Evolutionary conservation across 1,140 invertebrate genomes (phyloP).

Genomic region (Acromyrmex heyeri): DNA sequence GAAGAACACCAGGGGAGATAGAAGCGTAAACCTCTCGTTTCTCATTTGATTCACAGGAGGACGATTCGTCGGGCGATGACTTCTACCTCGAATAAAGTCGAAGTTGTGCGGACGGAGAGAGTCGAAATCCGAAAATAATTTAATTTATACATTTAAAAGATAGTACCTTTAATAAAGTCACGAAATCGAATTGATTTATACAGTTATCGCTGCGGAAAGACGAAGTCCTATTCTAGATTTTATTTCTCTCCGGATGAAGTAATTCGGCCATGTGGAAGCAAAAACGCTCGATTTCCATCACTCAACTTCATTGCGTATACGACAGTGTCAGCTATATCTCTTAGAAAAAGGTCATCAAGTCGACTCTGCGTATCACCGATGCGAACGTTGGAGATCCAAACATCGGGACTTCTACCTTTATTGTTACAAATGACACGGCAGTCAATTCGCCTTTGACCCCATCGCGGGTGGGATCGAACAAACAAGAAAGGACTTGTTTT

Average conservation of each 20-base stretch:
- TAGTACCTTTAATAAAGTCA: neutral
- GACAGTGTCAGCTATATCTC: constrained; percentile 22
- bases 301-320: constrained; percentile 66
- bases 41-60: constrained; percentile 8
- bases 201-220: neutral
- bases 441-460: constrained; percentile 73
- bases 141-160: constrained; percentile 7
- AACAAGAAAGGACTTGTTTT: constrained; percentile 69
- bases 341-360: constrained; percentile 49
- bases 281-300: constrained; percentile 56
- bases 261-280: constrained; percentile 9
- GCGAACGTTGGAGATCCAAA: constrained; percentile 66
- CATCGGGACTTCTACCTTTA: constrained; percentile 76
- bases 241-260: neutral
- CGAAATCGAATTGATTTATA: constrained; percentile 3
- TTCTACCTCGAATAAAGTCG: constrained; percentile 29
- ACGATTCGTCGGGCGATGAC: constrained; percentile 37
- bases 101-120: neutral
- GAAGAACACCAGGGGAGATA: constrained; percentile 21
- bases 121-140: constrained; percentile 11
- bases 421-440: constrained; percentile 79
- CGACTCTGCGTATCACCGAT: constrained; percentile 58
- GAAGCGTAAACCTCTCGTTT: constrained; percentile 51
- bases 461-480: constrained; percentile 66
- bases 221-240: neutral